Conservation (phyloP, 23 tunicate genomes). For the Ciona savignyi region DNA sequence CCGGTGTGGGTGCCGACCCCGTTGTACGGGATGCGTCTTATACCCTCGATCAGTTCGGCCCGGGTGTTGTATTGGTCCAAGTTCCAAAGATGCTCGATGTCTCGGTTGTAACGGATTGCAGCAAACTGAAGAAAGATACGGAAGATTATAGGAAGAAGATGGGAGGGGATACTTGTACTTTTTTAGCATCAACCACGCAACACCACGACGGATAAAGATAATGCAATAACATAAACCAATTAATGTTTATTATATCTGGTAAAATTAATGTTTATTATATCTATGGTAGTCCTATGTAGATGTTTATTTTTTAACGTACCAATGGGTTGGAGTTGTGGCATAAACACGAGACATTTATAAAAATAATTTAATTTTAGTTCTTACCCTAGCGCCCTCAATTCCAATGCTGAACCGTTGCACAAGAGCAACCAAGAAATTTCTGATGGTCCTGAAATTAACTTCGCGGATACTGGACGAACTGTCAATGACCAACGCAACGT, state of each 20-base stretch:
- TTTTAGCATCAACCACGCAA: too few relatives aligned
- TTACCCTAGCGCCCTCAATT: conserved; percentile 51
- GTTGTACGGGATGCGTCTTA: conserved; percentile 33
- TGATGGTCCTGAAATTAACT: conserved; percentile 29
- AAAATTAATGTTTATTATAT: neutral
- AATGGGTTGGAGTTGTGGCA: too few relatives aligned
- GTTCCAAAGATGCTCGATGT: conserved; percentile 46
- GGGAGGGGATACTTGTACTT: too few relatives aligned
- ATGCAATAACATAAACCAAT: too few relatives aligned
- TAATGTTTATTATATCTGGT: neutral
- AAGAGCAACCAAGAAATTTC: conserved; percentile 24
- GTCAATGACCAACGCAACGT: conserved; percentile 70
- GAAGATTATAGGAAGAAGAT: too few relatives aligned
- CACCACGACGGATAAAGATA: too few relatives aligned
- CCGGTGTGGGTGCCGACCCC: conserved; percentile 72
- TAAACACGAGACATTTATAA: too few relatives aligned
- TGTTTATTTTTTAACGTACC: neutral
- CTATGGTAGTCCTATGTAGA: neutral
- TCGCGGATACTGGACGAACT: conserved; percentile 67
- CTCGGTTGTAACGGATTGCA: conserved; percentile 71
- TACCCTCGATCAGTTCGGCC: conserved; percentile 11
- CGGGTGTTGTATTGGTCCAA: conserved; percentile 17
- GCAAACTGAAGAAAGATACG: conserved; percentile 36
- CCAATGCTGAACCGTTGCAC: conserved; percentile 54
- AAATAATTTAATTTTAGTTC: neutral